A percentile compares a stretch with the other conserved stretches of the same genome.
Evolutionary conservation across 2,797 vertebrate species (phyloP).

Genomic region (Picus viridis): DNA sequence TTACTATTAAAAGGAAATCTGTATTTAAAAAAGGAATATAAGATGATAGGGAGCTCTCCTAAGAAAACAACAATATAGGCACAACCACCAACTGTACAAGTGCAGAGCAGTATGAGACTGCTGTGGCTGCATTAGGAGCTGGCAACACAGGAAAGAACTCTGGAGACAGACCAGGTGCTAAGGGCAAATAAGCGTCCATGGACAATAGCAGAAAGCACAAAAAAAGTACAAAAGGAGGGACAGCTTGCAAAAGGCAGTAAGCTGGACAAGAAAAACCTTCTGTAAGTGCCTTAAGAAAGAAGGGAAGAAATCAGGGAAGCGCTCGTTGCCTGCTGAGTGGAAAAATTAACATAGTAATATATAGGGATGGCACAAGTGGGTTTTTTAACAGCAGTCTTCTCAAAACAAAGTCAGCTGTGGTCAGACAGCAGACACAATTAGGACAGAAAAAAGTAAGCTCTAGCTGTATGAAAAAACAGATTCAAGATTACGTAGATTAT

Average conservation of each 20-base stretch:
- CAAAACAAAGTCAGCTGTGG: not conserved
- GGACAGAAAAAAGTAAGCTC: not conserved
- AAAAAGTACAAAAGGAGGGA: not conserved
- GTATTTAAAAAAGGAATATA: not conserved
- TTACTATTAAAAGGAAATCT: not conserved
- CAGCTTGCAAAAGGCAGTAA: not conserved
- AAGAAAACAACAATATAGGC: not conserved
- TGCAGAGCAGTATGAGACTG: not conserved
- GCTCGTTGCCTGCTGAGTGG: not conserved
- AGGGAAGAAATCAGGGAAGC: not conserved
- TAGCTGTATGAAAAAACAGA: not conserved
- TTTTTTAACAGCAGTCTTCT: not conserved
- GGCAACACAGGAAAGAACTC: not conserved
- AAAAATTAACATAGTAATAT: not conserved
- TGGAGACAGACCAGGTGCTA: not conserved
- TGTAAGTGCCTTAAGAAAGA: not conserved
- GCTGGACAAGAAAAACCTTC: not conserved
- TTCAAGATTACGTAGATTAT: not conserved
- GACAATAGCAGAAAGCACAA: not conserved
- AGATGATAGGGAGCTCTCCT: not conserved
- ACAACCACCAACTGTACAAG: not conserved
- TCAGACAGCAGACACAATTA: not conserved
- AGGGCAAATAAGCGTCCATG: not conserved
- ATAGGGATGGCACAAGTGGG: rapidly evolving
- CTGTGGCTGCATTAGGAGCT: not conserved